These are phyloP conservation scores for Drosophila nigricruria DNA, from an alignment of 2,888 invertebrate species.

Conservation along the genomic window DNA sequence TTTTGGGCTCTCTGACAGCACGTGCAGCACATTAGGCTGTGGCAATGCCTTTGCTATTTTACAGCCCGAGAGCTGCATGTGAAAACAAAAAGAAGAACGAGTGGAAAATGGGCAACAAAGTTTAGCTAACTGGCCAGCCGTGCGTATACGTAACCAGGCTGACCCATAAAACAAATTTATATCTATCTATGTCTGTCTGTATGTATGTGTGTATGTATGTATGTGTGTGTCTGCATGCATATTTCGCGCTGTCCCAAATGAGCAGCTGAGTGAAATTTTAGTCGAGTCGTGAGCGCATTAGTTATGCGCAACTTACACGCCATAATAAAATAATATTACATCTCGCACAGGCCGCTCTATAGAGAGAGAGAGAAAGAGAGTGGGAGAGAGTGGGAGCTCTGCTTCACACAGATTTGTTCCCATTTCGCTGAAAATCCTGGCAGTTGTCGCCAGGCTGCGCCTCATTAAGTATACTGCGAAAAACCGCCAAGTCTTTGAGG, in stretches of 20 bases:
- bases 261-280: slow-evolving; percentile 62
- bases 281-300: slow-evolving; percentile 55
- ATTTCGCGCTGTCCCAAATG: slow-evolving; percentile 45
- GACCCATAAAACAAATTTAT: slow-evolving; percentile 57
- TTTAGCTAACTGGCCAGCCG: slow-evolving; percentile 46
- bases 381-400: not conserved
- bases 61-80: slow-evolving; percentile 45
- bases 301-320: slow-evolving; percentile 60
- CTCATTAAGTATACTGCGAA: slow-evolving; percentile 58
- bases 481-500: slow-evolving; percentile 62
- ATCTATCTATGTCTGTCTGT: not conserved
- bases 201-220: not conserved
- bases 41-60: slow-evolving; percentile 49
- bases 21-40: slow-evolving; percentile 72
- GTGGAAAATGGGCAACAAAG: slow-evolving; percentile 28
- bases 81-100: slow-evolving; percentile 4
- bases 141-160: slow-evolving; percentile 68
- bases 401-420: slow-evolving; percentile 41
- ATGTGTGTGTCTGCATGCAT: not conserved
- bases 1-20: slow-evolving; percentile 48
- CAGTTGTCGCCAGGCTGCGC: slow-evolving; percentile 10
- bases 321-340: slow-evolving; percentile 63
- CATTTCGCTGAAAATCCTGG: slow-evolving; percentile 28
- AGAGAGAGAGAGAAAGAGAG: not conserved
- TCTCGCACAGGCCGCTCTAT: slow-evolving; percentile 17